Base-by-base conservation (phyloP, 2,888 invertebrate species). In the Callosobruchus maculatus region DNA sequence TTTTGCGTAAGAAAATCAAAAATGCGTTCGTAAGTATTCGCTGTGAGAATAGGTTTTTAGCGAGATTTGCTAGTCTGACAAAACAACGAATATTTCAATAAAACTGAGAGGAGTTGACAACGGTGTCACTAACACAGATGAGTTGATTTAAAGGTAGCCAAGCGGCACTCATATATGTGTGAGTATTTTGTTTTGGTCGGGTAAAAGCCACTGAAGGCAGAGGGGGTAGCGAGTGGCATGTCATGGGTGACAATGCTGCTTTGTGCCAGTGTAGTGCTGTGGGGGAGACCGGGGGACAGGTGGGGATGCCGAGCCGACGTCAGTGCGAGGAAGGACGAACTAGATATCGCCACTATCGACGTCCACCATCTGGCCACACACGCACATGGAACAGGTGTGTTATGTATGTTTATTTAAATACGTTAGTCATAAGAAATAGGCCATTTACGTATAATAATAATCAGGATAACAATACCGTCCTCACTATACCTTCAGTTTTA, bases 311-410 rank as follows among this genome's bases (percentile, higher is more conserved):
- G 70, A n/a, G 74, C 74, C 72, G 69, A n/a, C 20, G 71, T 21
- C 68, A 68, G 21, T 67, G 20, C 68, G 21, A 78, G 78, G 30
- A 77, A 80, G 71, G 80, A 82, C 20, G 77, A 80, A 68, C 73
- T 82, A 72, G 81, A 80, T 68, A 80, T 83, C 71, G 73, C 80
- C 72, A 80, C 81, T 21, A 76, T 83, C 20, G 82, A 83, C 72
- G 78, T 83, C 67, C 79, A 78, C 20, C 77, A 79, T 72, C 79
- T 84, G 73, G 80, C 82, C 20, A 80, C 82, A 73, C 78, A 80
- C 71, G 79, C 78, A 68, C 81, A 82, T 69, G 78, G 78, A 77
- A 79, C 79, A 79, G 79, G 79, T 49, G n/a, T n/a, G n/a, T n/a
- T n/a, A n/a, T n/a, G n/a, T n/a, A n/a, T n/a, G n/a, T n/a, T n/a